Percentiles rank a stretch among this genome's conserved stretches.
Evolutionary conservation across 1,140 invertebrate species (phyloP).

Genomic region (Proctacanthus coquilletti): DNA sequence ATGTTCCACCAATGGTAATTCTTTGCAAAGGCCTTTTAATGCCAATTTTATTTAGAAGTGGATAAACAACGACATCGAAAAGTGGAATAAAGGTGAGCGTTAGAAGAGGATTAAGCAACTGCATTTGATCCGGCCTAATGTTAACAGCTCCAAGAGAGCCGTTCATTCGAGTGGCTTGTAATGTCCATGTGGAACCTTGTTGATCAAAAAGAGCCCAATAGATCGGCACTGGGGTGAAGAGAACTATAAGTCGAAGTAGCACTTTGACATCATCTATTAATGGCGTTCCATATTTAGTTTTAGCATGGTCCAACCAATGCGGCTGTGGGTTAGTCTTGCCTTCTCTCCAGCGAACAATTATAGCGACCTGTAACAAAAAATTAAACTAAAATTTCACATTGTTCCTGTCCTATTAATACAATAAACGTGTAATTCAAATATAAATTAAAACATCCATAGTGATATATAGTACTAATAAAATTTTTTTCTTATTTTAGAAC

Average conservation of each 20-base stretch:
- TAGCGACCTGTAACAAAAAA: slow-evolving; percentile 8
- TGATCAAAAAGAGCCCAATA: slow-evolving; percentile 55
- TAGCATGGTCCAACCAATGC: slow-evolving; percentile 7
- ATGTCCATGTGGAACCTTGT: slow-evolving; percentile 40
- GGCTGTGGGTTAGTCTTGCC: neutral
- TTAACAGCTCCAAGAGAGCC: slow-evolving; percentile 41
- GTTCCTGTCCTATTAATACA: no score
- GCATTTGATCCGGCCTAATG: slow-evolving; percentile 66
- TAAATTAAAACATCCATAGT: no score
- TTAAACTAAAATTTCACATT: no score
- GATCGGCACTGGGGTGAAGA: slow-evolving; percentile 49
- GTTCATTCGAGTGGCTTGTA: slow-evolving; percentile 52
- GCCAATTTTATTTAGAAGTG: slow-evolving; percentile 34
- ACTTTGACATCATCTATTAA: slow-evolving; percentile 32
- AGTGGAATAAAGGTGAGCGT: slow-evolving; percentile 65
- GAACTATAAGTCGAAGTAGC: slow-evolving; percentile 35
- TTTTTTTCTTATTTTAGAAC: no score
- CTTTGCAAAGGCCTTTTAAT: slow-evolving; percentile 35
- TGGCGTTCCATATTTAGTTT: slow-evolving; percentile 3
- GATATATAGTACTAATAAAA: no score
- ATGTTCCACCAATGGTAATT: slow-evolving; percentile 56
- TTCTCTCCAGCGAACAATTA: neutral
- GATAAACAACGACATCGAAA: slow-evolving; percentile 59
- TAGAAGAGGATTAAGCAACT: slow-evolving; percentile 62
- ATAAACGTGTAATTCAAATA: no score